Evolutionary conservation across 2,797 vertebrate species (phyloP).

Genomic region (Gadopsis bispinosus): DNA sequence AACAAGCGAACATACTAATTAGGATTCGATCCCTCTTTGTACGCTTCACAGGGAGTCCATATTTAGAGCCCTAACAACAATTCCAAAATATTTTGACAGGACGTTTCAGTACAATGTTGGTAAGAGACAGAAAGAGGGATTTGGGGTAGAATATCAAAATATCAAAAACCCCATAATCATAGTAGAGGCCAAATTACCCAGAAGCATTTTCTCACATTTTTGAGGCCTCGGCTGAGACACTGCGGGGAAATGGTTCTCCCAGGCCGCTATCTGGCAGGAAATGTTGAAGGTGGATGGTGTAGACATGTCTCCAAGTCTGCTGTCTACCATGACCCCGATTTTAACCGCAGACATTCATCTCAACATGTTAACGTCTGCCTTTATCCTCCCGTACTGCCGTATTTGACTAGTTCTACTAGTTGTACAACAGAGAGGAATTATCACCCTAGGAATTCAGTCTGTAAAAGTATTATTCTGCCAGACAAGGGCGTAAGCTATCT

Average conservation of each 20-base stretch:
- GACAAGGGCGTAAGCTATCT: constrained; percentile 4
- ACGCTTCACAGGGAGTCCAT: constrained; percentile 59
- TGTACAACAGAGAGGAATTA: constrained; percentile 26
- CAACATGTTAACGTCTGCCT: constrained; percentile 42
- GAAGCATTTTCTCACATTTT: constrained; percentile 82
- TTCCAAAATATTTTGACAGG: constrained; percentile 81
- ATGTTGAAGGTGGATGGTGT: constrained; percentile 74
- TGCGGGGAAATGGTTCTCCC: constrained; percentile 71
- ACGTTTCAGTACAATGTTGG: constrained; percentile 65
- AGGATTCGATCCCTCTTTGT: constrained; percentile 63
- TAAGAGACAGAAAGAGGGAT: constrained; percentile 62
- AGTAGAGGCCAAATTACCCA: constrained; percentile 77
- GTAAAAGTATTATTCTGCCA: constrained; percentile 17
- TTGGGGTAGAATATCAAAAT: constrained; percentile 81
- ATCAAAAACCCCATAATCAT: constrained; percentile 81
- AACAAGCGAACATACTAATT: constrained; percentile 76
- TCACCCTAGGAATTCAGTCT: constrained; percentile 23
- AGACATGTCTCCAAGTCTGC: constrained; percentile 66
- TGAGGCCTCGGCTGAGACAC: constrained; percentile 73
- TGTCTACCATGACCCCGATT: constrained; percentile 52
- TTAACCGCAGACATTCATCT: constrained; percentile 69
- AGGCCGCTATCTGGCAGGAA: constrained; percentile 72
- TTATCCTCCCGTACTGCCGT: constrained; percentile 31
- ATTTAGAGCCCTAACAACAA: constrained; percentile 75
- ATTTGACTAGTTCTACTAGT: constrained; percentile 22